Conservation (phyloP, 1,140 invertebrate genomes). For the Sinonovacula constricta region DNA sequence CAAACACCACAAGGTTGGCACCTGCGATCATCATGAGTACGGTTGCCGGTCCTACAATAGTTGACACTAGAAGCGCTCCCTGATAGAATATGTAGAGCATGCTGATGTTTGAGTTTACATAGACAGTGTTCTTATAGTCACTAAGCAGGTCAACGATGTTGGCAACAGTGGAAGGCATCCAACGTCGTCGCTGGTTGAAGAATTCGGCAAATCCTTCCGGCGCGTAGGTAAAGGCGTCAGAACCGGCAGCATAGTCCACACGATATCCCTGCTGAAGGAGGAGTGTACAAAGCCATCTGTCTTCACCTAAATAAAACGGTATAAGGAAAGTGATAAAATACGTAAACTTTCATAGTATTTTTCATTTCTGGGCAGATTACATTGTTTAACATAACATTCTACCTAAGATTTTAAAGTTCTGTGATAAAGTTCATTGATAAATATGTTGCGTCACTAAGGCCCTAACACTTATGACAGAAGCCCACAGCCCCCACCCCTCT, state of each 20-base stretch:
- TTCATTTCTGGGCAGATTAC: neutral
- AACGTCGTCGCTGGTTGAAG: conserved; percentile 83
- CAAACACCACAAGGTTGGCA: conserved; percentile 81
- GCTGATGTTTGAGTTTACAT: conserved; percentile 98
- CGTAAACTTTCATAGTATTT: too few relatives aligned
- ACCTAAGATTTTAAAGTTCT: neutral
- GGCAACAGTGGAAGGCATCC: conserved; percentile 84
- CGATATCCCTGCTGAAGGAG: conserved; percentile 82
- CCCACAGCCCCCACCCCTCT: too few relatives aligned
- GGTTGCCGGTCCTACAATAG: conserved; percentile 82
- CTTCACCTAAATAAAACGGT: conserved; percentile 79
- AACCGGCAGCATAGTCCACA: conserved; percentile 97
- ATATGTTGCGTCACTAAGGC: too few relatives aligned
- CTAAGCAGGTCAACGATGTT: conserved; percentile 83
- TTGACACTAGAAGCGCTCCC: conserved; percentile 65
- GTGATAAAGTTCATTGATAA: too few relatives aligned
- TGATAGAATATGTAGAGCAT: conserved; percentile 97
- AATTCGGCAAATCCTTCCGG: conserved; percentile 86
- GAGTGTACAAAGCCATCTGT: conserved; percentile 84
- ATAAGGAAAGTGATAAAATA: neutral
- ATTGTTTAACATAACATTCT: neutral
- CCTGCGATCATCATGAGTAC: conserved; percentile 80
- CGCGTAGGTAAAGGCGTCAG: conserved; percentile 96
- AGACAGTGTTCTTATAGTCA: conserved; percentile 84
- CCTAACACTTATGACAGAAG: too few relatives aligned